Evolutionary conservation across 2,113 vertebrate species (phyloP), one percentile per base, ranked within the genome.

Genomic region (Podarcis muralis): DNA sequence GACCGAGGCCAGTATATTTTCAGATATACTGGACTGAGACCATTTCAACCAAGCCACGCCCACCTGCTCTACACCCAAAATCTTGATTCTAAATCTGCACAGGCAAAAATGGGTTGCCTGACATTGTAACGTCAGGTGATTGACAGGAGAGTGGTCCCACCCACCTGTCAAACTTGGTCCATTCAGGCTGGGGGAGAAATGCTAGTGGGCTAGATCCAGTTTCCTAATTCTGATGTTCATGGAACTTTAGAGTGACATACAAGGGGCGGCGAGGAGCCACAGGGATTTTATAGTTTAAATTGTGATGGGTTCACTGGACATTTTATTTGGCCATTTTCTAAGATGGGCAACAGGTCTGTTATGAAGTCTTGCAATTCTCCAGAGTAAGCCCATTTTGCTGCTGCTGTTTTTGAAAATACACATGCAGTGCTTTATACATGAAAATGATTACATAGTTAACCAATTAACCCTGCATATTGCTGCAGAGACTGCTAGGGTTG

Each of bases 361-460:
- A 0, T 0, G 35, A 62, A 40, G 53, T 84, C 6, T 83, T 93
- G 89, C 93, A 93, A 88, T 89, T 94, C 43, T 86, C 91, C 88
- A 81, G 68, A 91, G 68, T 79, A 90, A 0, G 1, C 6, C 83
- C 93, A 90, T 92, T 91, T 9, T 48, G 48, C 48, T 48, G 48
- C 0, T 48, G 48, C 87, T 93, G 91, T 94, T 72, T 81, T 84
- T 35, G 0, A 0, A 88, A 89, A 81, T 25, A 40, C 81, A 71
- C 72, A 68, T 86, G 53, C 57, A 92, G 16, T 77, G 87, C 40
- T 92, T 93, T 86, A 87, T 89, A 88, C 83, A 83, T 82, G 83
- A 75, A 62, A 84, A 72, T 88, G 90, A 94, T 88, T 89, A 91
- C 91, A 90, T 43, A 91, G 88, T 89, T 92, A 92, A 94, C 93